Conservation (phyloP, 2,888 invertebrate species). For the Hyles lineata region DNA sequence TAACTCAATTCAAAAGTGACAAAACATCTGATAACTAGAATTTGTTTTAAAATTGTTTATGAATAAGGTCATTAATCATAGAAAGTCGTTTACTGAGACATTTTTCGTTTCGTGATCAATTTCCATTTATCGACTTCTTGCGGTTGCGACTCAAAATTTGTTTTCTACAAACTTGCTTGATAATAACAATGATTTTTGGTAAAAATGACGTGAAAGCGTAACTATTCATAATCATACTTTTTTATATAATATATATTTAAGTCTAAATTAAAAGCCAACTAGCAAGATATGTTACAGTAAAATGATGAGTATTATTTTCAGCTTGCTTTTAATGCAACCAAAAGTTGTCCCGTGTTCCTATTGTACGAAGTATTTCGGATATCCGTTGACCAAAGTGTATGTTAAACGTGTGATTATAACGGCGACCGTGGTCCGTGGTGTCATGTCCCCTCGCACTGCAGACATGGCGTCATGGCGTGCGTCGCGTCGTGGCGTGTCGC, state of each 20-base stretch:
- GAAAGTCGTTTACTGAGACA: background rate
- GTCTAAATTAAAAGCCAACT: background rate
- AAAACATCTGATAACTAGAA: no score
- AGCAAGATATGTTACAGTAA: background rate
- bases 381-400: constrained; percentile 63
- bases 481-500: constrained; percentile 52
- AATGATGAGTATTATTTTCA: no score
- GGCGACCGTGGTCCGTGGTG: background rate
- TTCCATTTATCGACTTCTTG: background rate
- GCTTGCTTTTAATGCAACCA: no score
- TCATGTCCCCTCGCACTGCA: constrained; percentile 59
- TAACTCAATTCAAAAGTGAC: no score
- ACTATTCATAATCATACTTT: background rate
- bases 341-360: constrained; percentile 9
- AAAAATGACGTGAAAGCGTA: background rate
- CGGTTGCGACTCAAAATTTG: background rate
- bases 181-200: background rate
- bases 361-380: constrained; percentile 56
- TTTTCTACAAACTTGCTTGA: background rate
- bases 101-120: background rate
- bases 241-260: background rate
- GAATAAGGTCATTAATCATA: background rate
- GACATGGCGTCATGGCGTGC: constrained; percentile 37
- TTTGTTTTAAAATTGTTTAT: no score
- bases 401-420: constrained; percentile 32